Evolutionary conservation across 1,140 invertebrate genomes (phyloP).

Genomic region (Epicauta chinensis): DNA sequence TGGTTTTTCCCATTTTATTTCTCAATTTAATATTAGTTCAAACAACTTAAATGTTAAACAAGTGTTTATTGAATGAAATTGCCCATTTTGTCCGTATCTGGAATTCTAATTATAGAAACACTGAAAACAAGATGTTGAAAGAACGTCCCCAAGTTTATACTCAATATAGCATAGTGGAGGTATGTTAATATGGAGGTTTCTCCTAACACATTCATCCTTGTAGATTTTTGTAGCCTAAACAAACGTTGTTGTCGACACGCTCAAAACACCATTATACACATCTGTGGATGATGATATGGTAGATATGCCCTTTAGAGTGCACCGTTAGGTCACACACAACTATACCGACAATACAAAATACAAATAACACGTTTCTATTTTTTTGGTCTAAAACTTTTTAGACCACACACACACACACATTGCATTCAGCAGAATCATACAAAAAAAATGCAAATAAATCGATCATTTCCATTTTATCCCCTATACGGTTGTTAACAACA

Average conservation of each 20-base stretch:
- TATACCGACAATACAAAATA: no score
- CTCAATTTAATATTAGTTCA: no score
- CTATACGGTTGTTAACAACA: background rate
- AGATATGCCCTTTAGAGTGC: no score
- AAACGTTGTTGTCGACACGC: constrained; percentile 25
- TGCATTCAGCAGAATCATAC: no score
- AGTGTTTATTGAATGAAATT: constrained; percentile 11
- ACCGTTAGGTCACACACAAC: no score
- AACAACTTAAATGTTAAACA: background rate
- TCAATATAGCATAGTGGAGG: background rate
- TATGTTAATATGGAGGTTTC: constrained; percentile 8
- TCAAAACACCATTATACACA: constrained; percentile 24
- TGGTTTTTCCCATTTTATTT: background rate
- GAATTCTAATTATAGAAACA: constrained; percentile 10
- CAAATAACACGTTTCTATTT: no score
- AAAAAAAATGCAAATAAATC: no score
- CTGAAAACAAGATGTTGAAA: background rate
- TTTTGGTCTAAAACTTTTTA: no score
- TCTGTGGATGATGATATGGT: constrained; percentile 5
- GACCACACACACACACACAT: no score
- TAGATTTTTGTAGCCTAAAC: constrained; percentile 26
- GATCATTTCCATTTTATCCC: no score
- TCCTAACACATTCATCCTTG: constrained; percentile 6
- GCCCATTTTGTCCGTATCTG: constrained; percentile 3
- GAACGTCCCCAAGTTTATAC: background rate